Base-by-base conservation (phyloP, 2,797 vertebrate genomes). In the Emys orbicularis region DNA sequence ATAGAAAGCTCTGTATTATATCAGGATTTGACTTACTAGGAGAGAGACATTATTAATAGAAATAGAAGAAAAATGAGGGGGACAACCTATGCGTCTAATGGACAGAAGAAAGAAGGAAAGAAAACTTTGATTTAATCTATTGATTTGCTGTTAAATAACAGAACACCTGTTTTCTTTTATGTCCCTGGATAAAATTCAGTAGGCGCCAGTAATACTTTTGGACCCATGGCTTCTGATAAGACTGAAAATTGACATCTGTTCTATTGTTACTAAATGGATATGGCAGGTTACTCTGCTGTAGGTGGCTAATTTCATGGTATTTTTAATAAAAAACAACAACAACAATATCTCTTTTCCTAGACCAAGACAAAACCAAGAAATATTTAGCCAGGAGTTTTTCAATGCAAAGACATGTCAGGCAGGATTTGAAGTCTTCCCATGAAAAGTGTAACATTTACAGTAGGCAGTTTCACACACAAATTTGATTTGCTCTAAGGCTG, bases 131-230 rank as follows among this genome's bases (percentile, higher is more conserved):
- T 97, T 98, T 97, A 98, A 98, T 98, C 97, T 98, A 97, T 98
- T 95, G 97, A 98, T 98, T 98, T 98, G 86, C 97, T 97, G 96
- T 98, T 97, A 98, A 98, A 97, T 97, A 96, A 95, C 84, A 88
- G 96, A 97, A 93, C 98, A 98, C 97, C 97, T 98, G 98, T 97
- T 98, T 98, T 98, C 74, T 87, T 89, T 98, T 98, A 98, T 65
- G 81, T 94, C 81, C 91, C 94, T 97, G 94, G 95, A 98, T 97
- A 97, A 98, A 98, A 97, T 98, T 97, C 97, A 96, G 97, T 97
- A 98, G 98, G 98, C 94, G 95, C 98, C 98, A 97, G 96, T 95
- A 97, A 97, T 97, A 92, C 97, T 98, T 96, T 92, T 0, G 91
- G 97, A 90, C 96, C 90, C 92, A 95, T 97, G 97, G 97, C 97